These are phyloP conservation scores for Gnathonemus echidnorhynchus DNA, from an alignment of 2,113 vertebrate genomes.

Conservation along the genomic window DNA sequence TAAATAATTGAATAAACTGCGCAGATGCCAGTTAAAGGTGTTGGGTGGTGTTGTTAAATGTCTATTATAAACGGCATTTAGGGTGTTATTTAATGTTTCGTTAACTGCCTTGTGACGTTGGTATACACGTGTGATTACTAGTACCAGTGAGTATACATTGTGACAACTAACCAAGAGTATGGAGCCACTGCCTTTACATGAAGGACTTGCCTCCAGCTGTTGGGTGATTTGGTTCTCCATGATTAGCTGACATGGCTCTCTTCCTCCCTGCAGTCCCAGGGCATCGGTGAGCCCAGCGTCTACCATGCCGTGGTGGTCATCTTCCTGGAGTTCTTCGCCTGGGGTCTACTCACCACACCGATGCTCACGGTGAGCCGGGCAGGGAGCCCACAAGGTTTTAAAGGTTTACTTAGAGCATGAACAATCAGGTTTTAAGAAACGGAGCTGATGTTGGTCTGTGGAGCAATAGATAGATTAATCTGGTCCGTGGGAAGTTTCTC, in stretches of 20 bases:
- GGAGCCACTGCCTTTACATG: background rate
- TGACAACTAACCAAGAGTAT: background rate
- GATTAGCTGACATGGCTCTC: background rate
- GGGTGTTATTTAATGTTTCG: background rate
- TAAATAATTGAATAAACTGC: background rate
- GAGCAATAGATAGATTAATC: background rate
- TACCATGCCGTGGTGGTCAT: conserved; percentile 87
- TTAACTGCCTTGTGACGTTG: background rate
- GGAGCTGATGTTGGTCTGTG: background rate
- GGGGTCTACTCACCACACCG: conserved; percentile 80
- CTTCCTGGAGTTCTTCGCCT: conserved; percentile 88
- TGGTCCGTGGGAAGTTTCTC: background rate
- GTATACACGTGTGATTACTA: background rate
- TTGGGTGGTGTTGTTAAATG: background rate
- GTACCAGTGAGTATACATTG: background rate
- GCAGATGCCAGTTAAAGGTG: background rate
- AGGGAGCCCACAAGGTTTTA: background rate
- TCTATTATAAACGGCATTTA: background rate
- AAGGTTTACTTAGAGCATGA: background rate
- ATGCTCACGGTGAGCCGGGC: conserved; percentile 71
- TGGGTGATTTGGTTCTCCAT: background rate
- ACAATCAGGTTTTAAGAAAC: background rate
- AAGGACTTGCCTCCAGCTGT: background rate
- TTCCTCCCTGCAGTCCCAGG: conserved; percentile 67
- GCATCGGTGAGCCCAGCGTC: conserved; percentile 82